These are phyloP conservation scores for Nyctibius grandis DNA, from an alignment of 2,797 vertebrate genomes.

Conservation along the genomic window DNA sequence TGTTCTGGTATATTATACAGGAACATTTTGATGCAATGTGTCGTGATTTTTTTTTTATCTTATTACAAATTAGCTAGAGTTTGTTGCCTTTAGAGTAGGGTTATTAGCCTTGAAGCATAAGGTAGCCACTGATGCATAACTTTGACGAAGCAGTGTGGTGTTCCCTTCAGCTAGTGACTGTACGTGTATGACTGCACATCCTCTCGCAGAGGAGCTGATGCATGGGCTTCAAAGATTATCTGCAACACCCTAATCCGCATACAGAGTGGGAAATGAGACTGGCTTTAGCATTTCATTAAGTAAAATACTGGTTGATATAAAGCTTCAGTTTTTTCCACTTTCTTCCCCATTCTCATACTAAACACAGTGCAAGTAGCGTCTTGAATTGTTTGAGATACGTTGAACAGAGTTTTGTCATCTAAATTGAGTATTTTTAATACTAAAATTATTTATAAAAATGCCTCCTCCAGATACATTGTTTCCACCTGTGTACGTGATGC, in stretches of 20 bases:
- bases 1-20: conserved; percentile 70
- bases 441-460: conserved; percentile 49
- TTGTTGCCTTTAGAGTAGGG: neutral
- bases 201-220: conserved; percentile 63
- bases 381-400: conserved; percentile 17
- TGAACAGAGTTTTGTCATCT: neutral
- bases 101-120: conserved; percentile 32
- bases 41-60: conserved; percentile 41
- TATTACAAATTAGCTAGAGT: conserved; percentile 15
- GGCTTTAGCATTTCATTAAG: conserved; percentile 63
- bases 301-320: conserved; percentile 41
- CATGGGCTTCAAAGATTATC: conserved; percentile 61
- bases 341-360: neutral
- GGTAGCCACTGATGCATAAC: conserved; percentile 18
- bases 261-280: conserved; percentile 66
- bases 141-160: conserved; percentile 50
- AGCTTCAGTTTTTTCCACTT: conserved; percentile 6
- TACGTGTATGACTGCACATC: conserved; percentile 57
- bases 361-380: conserved; percentile 12
- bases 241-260: conserved; percentile 55
- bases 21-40: conserved; percentile 67
- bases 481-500: conserved; percentile 57
- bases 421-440: conserved; percentile 37
- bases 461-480: conserved; percentile 45
- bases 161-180: conserved; percentile 60